These are phyloP conservation scores for Chelon labrosus DNA, from an alignment of 2,797 vertebrate species.

Conservation along the genomic window DNA sequence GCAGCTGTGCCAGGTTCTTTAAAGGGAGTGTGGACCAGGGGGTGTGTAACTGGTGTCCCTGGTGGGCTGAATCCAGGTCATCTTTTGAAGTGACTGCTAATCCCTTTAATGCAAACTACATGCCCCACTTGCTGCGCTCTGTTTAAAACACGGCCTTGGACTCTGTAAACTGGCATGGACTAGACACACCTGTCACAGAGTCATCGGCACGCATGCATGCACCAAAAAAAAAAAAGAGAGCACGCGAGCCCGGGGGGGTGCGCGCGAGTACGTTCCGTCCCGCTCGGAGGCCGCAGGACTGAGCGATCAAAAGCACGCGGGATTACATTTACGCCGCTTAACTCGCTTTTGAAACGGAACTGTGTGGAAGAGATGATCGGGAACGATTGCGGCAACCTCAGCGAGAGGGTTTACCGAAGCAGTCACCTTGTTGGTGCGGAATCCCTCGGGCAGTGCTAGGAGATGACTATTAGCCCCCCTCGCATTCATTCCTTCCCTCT, in stretches of 20 bases:
- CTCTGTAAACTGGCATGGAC: constrained; percentile 82
- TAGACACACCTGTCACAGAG: constrained; percentile 84
- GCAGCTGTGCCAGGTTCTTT: constrained; percentile 87
- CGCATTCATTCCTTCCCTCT: constrained; percentile 67
- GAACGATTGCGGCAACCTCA: constrained; percentile 48
- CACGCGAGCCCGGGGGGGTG: too few relatives aligned
- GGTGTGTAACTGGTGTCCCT: constrained; percentile 89
- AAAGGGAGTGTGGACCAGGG: constrained; percentile 85
- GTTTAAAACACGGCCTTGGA: constrained; percentile 85
- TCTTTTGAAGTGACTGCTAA: constrained; percentile 91
- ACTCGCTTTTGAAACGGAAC: constrained; percentile 22
- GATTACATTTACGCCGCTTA: constrained; percentile 14
- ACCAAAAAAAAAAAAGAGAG: constrained; percentile 21
- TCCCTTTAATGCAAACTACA: constrained; percentile 90
- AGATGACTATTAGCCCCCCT: constrained; percentile 70
- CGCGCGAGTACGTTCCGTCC: constrained; percentile 21
- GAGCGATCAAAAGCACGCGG: constrained; percentile 7
- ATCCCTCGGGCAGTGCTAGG: constrained; percentile 51
- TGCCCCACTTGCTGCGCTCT: constrained; percentile 87
- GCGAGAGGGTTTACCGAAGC: constrained; percentile 60
- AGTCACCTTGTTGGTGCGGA: constrained; percentile 73
- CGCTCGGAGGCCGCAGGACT: not conserved
- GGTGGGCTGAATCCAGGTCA: constrained; percentile 89
- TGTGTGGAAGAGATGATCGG: not conserved
- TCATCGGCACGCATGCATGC: constrained; percentile 58